phyloP scores from a whole-genome alignment of 2,113 vertebrate species.

The Dolichallabes microphthalmus region DNA sequence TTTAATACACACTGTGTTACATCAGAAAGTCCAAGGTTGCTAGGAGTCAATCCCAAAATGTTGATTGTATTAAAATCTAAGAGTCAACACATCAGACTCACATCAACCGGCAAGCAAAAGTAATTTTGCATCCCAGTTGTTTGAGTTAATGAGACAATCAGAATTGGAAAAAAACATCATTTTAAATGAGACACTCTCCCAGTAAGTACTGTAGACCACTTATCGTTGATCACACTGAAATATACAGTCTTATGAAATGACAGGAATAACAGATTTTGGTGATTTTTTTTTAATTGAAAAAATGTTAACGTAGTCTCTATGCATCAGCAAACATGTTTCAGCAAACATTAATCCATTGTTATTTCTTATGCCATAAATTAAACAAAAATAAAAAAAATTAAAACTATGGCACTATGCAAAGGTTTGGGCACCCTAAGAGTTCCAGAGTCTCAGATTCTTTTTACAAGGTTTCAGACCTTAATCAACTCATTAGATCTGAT shows the following conservation, averaged over 20 bases:
- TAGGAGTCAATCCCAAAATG: neutral
- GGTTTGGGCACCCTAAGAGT: no score
- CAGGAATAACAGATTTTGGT: no score
- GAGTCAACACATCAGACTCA: neutral
- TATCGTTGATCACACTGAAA: neutral
- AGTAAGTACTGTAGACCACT: neutral
- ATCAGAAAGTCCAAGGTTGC: neutral
- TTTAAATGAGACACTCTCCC: neutral
- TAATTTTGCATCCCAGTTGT: neutral
- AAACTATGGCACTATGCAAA: no score
- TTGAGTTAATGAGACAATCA: neutral
- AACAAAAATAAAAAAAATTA: no score
- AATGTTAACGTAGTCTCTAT: no score
- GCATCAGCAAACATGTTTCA: no score
- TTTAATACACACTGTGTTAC: neutral
- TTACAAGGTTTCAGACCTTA: no score
- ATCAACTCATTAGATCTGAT: no score
- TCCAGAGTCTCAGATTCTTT: no score
- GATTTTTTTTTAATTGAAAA: no score
- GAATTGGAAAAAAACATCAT: neutral
- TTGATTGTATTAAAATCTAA: neutral
- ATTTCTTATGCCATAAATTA: no score
- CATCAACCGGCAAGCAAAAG: neutral
- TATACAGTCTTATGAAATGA: neutral
- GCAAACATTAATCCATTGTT: no score